These are phyloP conservation scores for Camponotus pennsylvanicus DNA, from an alignment of 1,140 invertebrate species.

Conservation along the genomic window DNA sequence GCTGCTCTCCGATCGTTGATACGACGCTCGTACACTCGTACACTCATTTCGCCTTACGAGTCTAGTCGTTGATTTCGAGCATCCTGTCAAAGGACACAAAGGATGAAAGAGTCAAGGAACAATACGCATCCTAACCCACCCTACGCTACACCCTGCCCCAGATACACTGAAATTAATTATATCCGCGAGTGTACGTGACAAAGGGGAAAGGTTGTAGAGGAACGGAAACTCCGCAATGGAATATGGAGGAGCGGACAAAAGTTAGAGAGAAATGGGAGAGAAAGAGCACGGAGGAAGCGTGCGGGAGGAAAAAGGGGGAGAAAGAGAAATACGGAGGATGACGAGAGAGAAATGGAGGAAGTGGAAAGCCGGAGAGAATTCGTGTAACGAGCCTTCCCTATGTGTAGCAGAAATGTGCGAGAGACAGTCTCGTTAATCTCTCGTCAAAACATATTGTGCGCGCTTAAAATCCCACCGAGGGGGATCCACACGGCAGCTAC, in stretches of 20 bases:
- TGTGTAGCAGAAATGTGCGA: slow-evolving; percentile 51
- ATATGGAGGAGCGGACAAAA: slow-evolving; percentile 35
- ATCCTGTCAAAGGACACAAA: slow-evolving; percentile 65
- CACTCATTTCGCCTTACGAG: slow-evolving; percentile 1
- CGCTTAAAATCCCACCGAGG: slow-evolving; percentile 63
- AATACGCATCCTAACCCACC: slow-evolving; percentile 63
- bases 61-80: slow-evolving; percentile 40
- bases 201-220: slow-evolving; percentile 51
- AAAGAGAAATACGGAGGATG: background rate
- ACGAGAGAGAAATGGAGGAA: slow-evolving; percentile 63
- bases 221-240: slow-evolving; percentile 42
- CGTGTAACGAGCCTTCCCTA: slow-evolving; percentile 49
- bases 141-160: slow-evolving; percentile 31
- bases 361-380: slow-evolving; percentile 61
- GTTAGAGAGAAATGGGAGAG: slow-evolving; percentile 49
- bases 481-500: background rate
- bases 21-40: slow-evolving; percentile 16
- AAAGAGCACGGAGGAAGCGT: slow-evolving; percentile 27
- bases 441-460: slow-evolving; percentile 74
- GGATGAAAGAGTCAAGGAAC: slow-evolving; percentile 68
- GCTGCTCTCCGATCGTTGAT: background rate
- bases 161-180: slow-evolving; percentile 76
- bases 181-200: slow-evolving; percentile 66
- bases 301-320: background rate
- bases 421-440: slow-evolving; percentile 75